These are phyloP conservation scores for Chloebia gouldiae DNA, from an alignment of 2,113 vertebrate species.

Conservation along the genomic window DNA sequence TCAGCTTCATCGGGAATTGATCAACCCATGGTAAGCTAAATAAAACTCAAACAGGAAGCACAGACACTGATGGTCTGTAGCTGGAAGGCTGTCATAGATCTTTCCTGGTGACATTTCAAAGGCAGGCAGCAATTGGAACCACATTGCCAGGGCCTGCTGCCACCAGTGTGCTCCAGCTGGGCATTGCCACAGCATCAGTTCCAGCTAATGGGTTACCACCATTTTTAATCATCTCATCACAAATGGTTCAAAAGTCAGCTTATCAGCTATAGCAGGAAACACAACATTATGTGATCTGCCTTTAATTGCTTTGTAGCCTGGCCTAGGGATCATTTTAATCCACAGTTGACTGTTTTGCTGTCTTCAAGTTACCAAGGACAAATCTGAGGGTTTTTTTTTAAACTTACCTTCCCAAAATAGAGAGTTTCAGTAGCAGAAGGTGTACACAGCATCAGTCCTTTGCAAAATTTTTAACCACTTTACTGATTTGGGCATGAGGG, in stretches of 20 bases:
- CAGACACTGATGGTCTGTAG: neutral
- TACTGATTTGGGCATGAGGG: neutral
- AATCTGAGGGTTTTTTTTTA: neutral
- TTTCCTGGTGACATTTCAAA: conserved; percentile 33
- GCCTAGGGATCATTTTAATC: neutral
- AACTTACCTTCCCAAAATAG: neutral
- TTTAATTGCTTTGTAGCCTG: neutral
- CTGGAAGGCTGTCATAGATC: neutral
- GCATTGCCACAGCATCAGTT: neutral
- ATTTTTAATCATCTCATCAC: neutral
- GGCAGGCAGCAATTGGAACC: neutral
- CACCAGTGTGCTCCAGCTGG: neutral
- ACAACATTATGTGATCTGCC: neutral
- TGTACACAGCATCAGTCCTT: neutral
- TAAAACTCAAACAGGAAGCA: neutral
- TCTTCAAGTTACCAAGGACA: neutral
- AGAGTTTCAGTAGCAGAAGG: neutral
- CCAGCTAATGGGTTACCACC: neutral
- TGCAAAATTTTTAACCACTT: neutral
- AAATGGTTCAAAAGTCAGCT: neutral
- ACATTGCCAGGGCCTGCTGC: neutral
- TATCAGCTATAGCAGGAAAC: neutral
- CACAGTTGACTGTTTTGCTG: fast-evolving
- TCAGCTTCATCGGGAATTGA: neutral
- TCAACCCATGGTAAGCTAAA: neutral